Percentiles rank a stretch among this genome's conserved stretches.
Evolutionary conservation across 2,888 invertebrate genomes (phyloP).

Genomic region (Latrodectus hesperus): DNA sequence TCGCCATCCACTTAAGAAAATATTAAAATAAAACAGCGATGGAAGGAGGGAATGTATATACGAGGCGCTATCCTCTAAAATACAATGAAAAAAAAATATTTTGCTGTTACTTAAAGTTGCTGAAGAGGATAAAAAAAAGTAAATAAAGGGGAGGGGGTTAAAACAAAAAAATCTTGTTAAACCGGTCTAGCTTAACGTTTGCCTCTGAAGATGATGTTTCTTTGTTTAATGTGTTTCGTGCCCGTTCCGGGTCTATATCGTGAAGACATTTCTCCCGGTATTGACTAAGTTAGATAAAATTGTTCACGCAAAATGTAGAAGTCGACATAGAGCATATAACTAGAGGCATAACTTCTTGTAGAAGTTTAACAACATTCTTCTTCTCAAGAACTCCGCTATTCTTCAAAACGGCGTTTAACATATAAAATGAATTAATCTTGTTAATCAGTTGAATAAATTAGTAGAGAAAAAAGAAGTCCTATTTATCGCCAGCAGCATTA

Average conservation of each 20-base stretch:
- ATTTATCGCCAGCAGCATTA: too few species aligned
- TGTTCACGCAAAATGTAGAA: too few species aligned
- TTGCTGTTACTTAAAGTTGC: constrained; percentile 36
- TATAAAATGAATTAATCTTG: too few species aligned
- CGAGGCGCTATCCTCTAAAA: constrained; percentile 7
- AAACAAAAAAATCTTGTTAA: constrained; percentile 42
- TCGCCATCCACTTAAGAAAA: constrained; percentile 44
- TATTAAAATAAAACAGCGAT: constrained; percentile 59
- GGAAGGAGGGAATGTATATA: constrained; percentile 21
- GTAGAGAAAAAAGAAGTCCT: too few species aligned
- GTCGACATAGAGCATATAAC: too few species aligned
- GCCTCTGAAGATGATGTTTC: constrained; percentile 42
- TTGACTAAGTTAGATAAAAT: not conserved
- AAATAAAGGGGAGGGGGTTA: not conserved
- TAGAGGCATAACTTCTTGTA: too few species aligned
- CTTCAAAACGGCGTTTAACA: too few species aligned
- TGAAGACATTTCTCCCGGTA: constrained; percentile 29
- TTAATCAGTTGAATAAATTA: too few species aligned
- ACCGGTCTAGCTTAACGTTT: constrained; percentile 48
- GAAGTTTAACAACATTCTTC: too few species aligned
- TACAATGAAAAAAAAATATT: constrained; percentile 5
- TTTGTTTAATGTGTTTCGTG: constrained; percentile 50
- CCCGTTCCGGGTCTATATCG: constrained; percentile 7
- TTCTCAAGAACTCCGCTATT: too few species aligned
- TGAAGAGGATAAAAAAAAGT: not conserved